These are phyloP conservation scores for Oithona nana DNA, from an alignment of 2,888 invertebrate species.

Conservation along the genomic window DNA sequence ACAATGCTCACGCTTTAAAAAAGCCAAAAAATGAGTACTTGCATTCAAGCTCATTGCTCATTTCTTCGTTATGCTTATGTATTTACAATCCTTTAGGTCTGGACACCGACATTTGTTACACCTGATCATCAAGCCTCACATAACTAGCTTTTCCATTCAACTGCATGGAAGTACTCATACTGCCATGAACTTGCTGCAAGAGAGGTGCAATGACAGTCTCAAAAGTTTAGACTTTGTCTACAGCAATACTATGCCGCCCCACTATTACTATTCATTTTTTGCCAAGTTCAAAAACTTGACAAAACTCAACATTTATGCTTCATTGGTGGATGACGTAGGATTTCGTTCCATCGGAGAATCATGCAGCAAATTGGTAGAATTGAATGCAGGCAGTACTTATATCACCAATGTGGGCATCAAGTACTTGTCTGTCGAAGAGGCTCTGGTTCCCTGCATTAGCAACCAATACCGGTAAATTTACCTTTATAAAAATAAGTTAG, in stretches of 20 bases:
- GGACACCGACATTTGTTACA: background rate
- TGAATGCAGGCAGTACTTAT: background rate
- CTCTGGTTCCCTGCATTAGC: background rate
- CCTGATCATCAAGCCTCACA: conserved; percentile 8
- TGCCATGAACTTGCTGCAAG: background rate
- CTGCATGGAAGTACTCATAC: background rate
- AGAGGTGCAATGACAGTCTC: conserved; percentile 1
- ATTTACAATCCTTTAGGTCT: no score
- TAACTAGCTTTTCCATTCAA: background rate
- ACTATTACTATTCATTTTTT: background rate
- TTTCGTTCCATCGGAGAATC: background rate
- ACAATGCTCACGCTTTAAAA: no score
- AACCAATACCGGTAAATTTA: no score
- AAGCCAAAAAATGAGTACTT: background rate
- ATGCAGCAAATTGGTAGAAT: background rate
- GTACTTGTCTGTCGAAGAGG: background rate
- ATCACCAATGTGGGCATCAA: conserved; percentile 6
- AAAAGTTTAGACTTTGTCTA: background rate
- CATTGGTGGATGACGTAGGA: conserved; percentile 5
- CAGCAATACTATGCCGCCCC: background rate
- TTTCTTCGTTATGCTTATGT: no score
- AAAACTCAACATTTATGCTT: background rate
- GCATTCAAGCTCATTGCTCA: no score
- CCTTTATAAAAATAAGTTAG: no score
- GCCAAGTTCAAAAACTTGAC: background rate